A percentile compares a stretch with the other conserved stretches of the same genome.
Conservation (phyloP, 2,888 invertebrate genomes). For the Boloria euphrosyne region DNA sequence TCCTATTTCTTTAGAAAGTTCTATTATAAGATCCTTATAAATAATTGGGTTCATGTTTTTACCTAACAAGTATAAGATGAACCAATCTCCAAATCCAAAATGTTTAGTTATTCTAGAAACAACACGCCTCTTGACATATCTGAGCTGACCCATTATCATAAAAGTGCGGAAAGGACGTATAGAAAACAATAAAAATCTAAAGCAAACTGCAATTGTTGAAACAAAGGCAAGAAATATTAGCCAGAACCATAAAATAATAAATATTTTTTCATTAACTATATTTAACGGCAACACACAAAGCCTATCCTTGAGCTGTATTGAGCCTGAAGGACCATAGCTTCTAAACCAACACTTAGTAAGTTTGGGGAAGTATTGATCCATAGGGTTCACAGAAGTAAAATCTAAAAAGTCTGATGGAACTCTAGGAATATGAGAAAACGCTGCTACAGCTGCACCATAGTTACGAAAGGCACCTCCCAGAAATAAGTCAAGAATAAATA, state of each 20-base stretch:
- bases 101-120: constrained; percentile 78
- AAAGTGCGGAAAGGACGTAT: constrained; percentile 82
- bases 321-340: constrained; percentile 83
- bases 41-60: constrained; percentile 88
- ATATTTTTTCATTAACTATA: constrained; percentile 90
- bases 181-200: constrained; percentile 82
- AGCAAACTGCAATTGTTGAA: constrained; percentile 84
- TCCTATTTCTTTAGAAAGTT: constrained; percentile 71
- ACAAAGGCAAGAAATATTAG: constrained; percentile 84
- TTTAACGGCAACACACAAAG: constrained; percentile 90
- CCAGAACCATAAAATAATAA: constrained; percentile 89
- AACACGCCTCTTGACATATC: constrained; percentile 76
- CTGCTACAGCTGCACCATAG: constrained; percentile 82
- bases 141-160: constrained; percentile 84
- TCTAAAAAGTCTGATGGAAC: constrained; percentile 48
- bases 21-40: constrained; percentile 84
- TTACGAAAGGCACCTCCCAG: constrained; percentile 83
- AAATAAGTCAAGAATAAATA: constrained; percentile 85
- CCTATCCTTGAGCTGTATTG: constrained; percentile 81
- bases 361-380: constrained; percentile 87
- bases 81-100: constrained; percentile 88
- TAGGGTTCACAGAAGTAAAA: constrained; percentile 77
- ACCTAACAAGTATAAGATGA: constrained; percentile 87
- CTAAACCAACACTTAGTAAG: constrained; percentile 85
- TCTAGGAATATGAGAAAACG: constrained; percentile 68